Evolutionary conservation across 2,888 invertebrate genomes (phyloP).

Genomic region (Marronus borbonicus): DNA sequence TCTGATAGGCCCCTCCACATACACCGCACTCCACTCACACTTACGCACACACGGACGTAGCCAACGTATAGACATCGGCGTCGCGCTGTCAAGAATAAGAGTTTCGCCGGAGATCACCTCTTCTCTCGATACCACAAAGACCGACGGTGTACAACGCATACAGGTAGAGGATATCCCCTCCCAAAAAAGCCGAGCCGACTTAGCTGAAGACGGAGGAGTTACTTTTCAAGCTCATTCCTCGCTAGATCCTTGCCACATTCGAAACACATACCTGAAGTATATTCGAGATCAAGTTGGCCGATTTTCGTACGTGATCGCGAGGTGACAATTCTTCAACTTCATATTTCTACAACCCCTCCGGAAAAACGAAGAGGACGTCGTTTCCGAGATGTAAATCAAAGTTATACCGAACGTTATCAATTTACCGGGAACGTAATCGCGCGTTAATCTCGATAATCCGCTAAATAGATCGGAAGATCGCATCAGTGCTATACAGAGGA

Average conservation of each 20-base stretch:
- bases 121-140: neutral
- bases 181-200: slow-evolving; percentile 58
- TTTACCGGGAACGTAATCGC: no score
- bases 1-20: neutral
- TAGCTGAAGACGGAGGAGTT: slow-evolving; percentile 67
- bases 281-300: slow-evolving; percentile 52
- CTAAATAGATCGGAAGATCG: no score
- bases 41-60: neutral
- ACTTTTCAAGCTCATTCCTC: slow-evolving; percentile 65
- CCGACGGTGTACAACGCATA: neutral
- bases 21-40: neutral
- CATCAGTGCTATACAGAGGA: no score
- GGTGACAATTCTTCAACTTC: neutral
- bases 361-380: no score
- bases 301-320: slow-evolving; percentile 39
- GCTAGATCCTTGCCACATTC: slow-evolving; percentile 61
- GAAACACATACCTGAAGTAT: slow-evolving; percentile 51
- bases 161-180: slow-evolving; percentile 29
- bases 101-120: slow-evolving; percentile 4
- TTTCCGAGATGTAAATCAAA: no score
- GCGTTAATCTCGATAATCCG: no score
- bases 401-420: no score
- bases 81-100: slow-evolving; percentile 7
- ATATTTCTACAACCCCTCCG: no score
- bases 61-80: neutral